Conservation (phyloP, 2,888 invertebrate genomes). For the Rugalucina vietnamica region DNA sequence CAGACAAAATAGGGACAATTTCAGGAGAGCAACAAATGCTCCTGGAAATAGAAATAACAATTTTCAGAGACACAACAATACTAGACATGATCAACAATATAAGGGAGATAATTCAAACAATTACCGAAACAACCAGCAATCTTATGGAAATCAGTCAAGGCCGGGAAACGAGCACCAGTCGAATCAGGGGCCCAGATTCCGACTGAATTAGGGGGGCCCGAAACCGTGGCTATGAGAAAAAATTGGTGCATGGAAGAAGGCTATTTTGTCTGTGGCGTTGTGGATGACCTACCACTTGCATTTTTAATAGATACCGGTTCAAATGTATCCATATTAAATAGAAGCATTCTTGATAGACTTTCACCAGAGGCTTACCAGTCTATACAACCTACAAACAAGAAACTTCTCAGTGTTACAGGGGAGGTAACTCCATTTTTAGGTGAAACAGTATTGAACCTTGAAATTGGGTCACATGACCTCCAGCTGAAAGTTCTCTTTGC, state of each 20-base stretch:
- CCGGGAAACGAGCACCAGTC: constrained; percentile 24
- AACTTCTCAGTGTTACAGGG: constrained; percentile 38
- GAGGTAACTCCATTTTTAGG: constrained; percentile 39
- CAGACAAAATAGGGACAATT: not conserved
- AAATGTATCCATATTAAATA: constrained; percentile 29
- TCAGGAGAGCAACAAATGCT: not conserved
- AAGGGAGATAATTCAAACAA: constrained; percentile 1
- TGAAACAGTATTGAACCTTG: constrained; percentile 9
- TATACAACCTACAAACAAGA: not conserved
- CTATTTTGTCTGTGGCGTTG: constrained; percentile 9
- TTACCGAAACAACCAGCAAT: not conserved
- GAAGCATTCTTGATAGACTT: not conserved
- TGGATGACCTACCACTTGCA: constrained; percentile 10
- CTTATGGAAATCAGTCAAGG: not conserved
- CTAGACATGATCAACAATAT: not conserved
- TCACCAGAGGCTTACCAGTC: not conserved
- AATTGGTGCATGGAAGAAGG: constrained; percentile 20
- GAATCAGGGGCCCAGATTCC: constrained; percentile 22
- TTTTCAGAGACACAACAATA: not conserved
- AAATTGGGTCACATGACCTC: constrained; percentile 16
- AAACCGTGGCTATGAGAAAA: not conserved
- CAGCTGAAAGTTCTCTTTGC: constrained; percentile 5
- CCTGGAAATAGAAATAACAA: not conserved
- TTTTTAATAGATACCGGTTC: constrained; percentile 38
- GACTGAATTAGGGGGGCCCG: constrained; percentile 27